These are phyloP conservation scores for Callorhinus ursinus DNA, from an alignment of 2,113 vertebrate species.

Conservation along the genomic window DNA sequence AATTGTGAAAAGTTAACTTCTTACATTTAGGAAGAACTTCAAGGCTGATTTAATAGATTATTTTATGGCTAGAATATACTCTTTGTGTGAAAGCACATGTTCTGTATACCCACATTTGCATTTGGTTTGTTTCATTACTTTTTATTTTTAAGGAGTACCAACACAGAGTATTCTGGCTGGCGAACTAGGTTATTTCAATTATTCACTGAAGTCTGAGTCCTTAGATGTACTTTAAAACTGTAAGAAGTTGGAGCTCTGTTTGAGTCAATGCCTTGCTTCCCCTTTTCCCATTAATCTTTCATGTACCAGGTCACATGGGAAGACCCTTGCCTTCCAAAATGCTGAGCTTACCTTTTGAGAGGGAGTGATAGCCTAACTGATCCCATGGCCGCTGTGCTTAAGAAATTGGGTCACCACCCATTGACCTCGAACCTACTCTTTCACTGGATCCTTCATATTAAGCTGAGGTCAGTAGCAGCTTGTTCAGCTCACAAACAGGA, in stretches of 20 bases:
- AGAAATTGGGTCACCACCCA: neutral
- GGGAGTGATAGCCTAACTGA: neutral
- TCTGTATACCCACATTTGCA: neutral
- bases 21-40: neutral
- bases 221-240: neutral
- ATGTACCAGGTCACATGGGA: neutral
- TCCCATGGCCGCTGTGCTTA: neutral
- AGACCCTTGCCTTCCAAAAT: neutral
- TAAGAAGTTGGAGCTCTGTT: neutral
- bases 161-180: neutral
- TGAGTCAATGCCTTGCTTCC: neutral
- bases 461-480: neutral
- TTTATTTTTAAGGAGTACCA: neutral
- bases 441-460: neutral
- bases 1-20: neutral
- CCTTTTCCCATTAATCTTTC: neutral
- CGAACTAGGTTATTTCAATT: neutral
- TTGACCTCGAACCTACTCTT: neutral
- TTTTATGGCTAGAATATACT: neutral
- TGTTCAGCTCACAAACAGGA: neutral
- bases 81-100: neutral
- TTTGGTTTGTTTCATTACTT: neutral
- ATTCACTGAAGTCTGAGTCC: neutral
- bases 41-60: neutral
- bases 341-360: neutral